Base-by-base conservation (phyloP, 1,140 invertebrate genomes). In the Papilio glaucus region DNA sequence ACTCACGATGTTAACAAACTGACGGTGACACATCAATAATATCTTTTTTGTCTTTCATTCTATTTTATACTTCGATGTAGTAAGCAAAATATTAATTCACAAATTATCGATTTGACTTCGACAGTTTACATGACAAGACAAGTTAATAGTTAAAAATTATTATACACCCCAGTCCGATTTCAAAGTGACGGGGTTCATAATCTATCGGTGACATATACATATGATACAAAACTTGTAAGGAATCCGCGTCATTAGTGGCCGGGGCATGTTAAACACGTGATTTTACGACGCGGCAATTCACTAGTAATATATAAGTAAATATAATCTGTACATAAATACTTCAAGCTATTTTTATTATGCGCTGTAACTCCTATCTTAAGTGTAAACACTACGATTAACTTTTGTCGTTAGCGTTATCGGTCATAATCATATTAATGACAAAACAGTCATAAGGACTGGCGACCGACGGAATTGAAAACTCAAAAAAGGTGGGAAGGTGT, bases 211-310 rank as follows among this genome's bases (percentile, higher is more conserved):
- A n/a, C n/a, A 57, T 7, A 57, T 45, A 18, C 24, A 24, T 24
- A 57, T 12, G 24, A 24, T 12, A 57, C 24, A 57, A 21, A 24
- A 57, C 12, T 24, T 12, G 45, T 49, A 49, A 49, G 49, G 21
- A 57, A 57, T 57, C 21, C 49, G 21, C 49, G 10, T 57, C 49
- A 24, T 57, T 24, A 57, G 49, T 57, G 49, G 49, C 21, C 21
- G 49, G 24, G 21, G 49, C 49, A 57, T 57, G 49, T 57, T 13
- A 26, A 57, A 57, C 49, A 57, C 49, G 49, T 57, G 49, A 24
- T 24, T 57, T 57, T 57, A 57, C 49, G 49, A 57, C 49, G 21
- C 49, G 49, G 18, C 21, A 57, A 57, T 57, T 57, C 24, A 57
- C 49, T 21, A 9, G 49, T 57, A 24, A 57, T 24, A 41, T 13